These are phyloP conservation scores for Rhamnusium bicolor DNA, from an alignment of 2,888 invertebrate genomes.

Conservation along the genomic window DNA sequence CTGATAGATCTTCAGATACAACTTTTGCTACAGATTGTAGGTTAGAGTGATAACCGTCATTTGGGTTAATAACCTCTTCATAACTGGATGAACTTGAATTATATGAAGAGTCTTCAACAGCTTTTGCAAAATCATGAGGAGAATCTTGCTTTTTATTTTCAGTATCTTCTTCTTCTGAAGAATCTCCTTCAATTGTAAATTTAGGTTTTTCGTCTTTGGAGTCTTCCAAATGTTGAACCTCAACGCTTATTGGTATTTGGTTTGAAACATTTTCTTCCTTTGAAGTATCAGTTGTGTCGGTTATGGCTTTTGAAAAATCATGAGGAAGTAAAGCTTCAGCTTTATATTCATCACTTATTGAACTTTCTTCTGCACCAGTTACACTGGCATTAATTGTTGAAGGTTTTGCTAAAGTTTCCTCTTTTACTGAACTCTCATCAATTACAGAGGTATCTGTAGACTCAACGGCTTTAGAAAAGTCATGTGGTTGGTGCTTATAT, in stretches of 20 bases:
- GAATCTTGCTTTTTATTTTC: constrained; percentile 12
- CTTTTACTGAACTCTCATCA: neutral
- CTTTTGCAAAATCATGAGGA: constrained; percentile 34
- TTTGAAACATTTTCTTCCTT: neutral
- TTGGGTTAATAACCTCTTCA: constrained; percentile 22
- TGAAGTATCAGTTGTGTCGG: constrained; percentile 38
- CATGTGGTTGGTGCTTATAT: constrained; percentile 30
- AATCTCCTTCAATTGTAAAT: constrained; percentile 5
- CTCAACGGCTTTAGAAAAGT: constrained; percentile 51
- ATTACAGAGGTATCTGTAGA: constrained; percentile 39
- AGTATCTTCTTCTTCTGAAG: constrained; percentile 10
- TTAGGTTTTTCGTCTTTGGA: neutral
- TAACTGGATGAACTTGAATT: constrained; percentile 23
- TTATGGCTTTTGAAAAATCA: constrained; percentile 52
- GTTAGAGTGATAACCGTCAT: neutral
- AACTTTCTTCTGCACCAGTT: neutral
- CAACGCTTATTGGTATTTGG: neutral
- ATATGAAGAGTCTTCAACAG: constrained; percentile 41
- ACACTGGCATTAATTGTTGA: neutral
- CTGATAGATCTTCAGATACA: constrained; percentile 18
- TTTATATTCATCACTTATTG: constrained; percentile 18
- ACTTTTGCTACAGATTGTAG: neutral
- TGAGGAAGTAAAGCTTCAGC: constrained; percentile 32
- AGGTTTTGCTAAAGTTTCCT: neutral
- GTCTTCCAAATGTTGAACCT: neutral